These are phyloP conservation scores for Macroglossus sobrinus DNA, from an alignment of 2,113 vertebrate genomes.

Conservation along the genomic window DNA sequence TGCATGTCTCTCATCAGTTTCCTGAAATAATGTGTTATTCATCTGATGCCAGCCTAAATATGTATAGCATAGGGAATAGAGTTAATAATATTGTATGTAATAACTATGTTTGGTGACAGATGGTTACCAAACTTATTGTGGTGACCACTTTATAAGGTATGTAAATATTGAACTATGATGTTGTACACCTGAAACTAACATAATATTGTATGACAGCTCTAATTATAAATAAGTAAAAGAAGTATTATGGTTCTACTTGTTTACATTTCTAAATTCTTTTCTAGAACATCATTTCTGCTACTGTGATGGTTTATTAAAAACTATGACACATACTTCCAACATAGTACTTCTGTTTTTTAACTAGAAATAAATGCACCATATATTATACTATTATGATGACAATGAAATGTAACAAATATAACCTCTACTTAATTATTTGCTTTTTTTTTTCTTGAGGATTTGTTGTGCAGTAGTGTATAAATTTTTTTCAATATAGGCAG, in stretches of 20 bases:
- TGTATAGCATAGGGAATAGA: background rate
- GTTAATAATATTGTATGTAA: background rate
- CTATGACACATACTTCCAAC: background rate
- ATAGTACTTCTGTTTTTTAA: background rate
- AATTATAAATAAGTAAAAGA: background rate
- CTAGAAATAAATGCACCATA: background rate
- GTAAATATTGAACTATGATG: background rate
- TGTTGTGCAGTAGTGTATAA: background rate
- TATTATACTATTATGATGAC: background rate
- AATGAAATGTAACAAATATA: background rate
- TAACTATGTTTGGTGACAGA: background rate
- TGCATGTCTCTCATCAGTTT: background rate
- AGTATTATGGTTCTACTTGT: background rate
- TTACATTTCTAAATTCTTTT: background rate
- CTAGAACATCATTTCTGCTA: background rate
- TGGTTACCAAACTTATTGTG: background rate
- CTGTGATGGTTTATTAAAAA: conserved; percentile 7
- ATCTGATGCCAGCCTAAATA: background rate
- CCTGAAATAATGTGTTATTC: background rate
- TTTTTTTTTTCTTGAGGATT: background rate
- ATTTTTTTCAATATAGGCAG: background rate
- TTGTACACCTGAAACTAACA: background rate
- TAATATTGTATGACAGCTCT: background rate
- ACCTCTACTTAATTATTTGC: background rate
- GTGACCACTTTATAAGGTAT: background rate